Evolutionary conservation across 2,113 vertebrate species (phyloP).

Genomic region (Gracilinanus agilis): DNA sequence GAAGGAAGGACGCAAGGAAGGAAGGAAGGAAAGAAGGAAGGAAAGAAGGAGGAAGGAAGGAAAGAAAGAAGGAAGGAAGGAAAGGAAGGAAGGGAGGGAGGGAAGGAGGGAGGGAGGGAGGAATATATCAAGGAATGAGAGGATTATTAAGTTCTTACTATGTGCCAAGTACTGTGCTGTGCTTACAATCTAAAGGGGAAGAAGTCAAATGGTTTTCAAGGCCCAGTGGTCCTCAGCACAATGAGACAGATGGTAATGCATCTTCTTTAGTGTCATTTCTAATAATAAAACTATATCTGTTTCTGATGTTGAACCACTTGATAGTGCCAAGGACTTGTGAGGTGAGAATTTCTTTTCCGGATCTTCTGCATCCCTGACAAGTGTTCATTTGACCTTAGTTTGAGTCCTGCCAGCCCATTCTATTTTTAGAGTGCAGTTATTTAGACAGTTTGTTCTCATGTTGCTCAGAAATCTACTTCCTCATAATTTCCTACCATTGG

Average conservation of each 20-base stretch:
- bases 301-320: background rate
- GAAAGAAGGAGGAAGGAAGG: rapidly evolving
- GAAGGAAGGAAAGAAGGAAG: too few species aligned
- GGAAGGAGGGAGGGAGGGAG: background rate
- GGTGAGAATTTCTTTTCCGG: background rate
- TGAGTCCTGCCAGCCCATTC: background rate
- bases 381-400: background rate
- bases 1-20: too few species aligned
- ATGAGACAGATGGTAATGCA: background rate
- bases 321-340: background rate
- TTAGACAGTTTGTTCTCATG: background rate
- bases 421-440: background rate
- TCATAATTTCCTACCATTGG: background rate
- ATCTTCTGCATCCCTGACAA: background rate
- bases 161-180: background rate
- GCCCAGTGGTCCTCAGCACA: background rate
- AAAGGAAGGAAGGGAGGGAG: too few species aligned
- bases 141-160: background rate
- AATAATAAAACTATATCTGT: background rate
- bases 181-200: background rate
- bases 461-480: background rate
- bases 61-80: rapidly evolving
- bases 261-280: background rate
- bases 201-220: background rate
- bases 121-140: background rate